phyloP scores from a whole-genome alignment of 2,797 vertebrate genomes.

The Halcyon smyrnensis region DNA sequence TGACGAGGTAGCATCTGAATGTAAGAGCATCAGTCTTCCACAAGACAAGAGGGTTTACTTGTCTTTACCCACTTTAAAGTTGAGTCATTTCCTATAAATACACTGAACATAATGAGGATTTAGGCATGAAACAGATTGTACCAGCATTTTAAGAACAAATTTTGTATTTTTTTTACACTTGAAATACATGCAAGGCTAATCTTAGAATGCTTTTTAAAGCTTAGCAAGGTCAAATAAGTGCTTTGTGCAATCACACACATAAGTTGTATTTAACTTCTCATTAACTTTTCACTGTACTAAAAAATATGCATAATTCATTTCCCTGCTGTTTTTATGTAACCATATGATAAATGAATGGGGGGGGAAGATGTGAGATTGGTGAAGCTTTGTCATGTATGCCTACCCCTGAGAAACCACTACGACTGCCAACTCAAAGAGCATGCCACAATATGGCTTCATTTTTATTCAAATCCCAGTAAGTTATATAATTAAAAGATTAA shows the following conservation, averaged over 20 bases:
- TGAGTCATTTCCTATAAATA: constrained; percentile 57
- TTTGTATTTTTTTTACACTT: constrained; percentile 28
- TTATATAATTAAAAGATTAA: constrained; percentile 54
- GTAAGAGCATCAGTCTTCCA: not conserved
- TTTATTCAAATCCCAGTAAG: constrained; percentile 1
- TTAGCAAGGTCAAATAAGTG: constrained; percentile 48
- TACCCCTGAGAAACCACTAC: not conserved
- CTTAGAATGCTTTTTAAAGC: constrained; percentile 47
- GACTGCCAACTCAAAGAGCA: not conserved
- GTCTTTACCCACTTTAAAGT: constrained; percentile 18
- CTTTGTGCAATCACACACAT: constrained; percentile 36
- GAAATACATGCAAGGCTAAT: constrained; percentile 50
- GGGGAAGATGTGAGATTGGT: not conserved
- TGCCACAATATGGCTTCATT: not conserved
- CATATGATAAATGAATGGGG: constrained; percentile 9
- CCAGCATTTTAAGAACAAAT: constrained; percentile 8
- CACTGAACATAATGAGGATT: constrained; percentile 11
- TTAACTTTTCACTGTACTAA: constrained; percentile 51
- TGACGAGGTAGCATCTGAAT: not conserved
- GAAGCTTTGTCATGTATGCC: not conserved
- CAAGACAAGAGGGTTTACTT: not conserved
- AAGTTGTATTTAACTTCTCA: constrained; percentile 63
- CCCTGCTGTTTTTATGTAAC: constrained; percentile 46
- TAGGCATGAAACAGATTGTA: constrained; percentile 41
- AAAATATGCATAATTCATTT: constrained; percentile 48